Conservation (phyloP, 1,140 invertebrate genomes). For the Aphelenchoides besseyi region DNA sequence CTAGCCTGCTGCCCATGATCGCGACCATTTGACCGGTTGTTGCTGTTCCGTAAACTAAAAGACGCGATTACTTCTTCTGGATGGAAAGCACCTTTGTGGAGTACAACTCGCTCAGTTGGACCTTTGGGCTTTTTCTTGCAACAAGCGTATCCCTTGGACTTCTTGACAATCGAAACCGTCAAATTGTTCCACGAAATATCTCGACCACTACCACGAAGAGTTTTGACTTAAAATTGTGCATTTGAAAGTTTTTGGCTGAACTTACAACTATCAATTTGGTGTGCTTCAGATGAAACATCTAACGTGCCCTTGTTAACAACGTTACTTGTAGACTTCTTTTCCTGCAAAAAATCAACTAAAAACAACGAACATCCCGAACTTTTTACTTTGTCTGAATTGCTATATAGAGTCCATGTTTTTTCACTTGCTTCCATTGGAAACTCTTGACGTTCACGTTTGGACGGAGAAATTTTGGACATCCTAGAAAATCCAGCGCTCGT, state of each 20-base stretch:
- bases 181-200: background rate
- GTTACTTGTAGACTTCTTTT: no score
- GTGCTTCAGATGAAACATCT: background rate
- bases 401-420: no score
- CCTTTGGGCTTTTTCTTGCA: slow-evolving; percentile 51
- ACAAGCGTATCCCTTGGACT: background rate
- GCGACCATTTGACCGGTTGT: slow-evolving; percentile 63
- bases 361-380: no score
- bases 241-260: background rate
- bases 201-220: background rate
- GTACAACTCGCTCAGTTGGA: slow-evolving; percentile 28
- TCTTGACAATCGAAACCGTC: background rate
- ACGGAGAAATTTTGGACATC: no score
- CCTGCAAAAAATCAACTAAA: no score
- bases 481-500: no score
- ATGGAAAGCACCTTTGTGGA: background rate
- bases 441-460: no score
- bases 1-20: slow-evolving; percentile 63
- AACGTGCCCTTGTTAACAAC: no score
- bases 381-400: no score
- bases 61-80: background rate
- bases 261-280: background rate
- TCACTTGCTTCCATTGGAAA: no score
- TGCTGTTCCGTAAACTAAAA: slow-evolving; percentile 32
- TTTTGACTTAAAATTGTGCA: background rate